A percentile compares a stretch with the other conserved stretches of the same genome.
phyloP scores from a whole-genome alignment of 2,888 invertebrate genomes.

The Scelioninae gen. 1 region DNA sequence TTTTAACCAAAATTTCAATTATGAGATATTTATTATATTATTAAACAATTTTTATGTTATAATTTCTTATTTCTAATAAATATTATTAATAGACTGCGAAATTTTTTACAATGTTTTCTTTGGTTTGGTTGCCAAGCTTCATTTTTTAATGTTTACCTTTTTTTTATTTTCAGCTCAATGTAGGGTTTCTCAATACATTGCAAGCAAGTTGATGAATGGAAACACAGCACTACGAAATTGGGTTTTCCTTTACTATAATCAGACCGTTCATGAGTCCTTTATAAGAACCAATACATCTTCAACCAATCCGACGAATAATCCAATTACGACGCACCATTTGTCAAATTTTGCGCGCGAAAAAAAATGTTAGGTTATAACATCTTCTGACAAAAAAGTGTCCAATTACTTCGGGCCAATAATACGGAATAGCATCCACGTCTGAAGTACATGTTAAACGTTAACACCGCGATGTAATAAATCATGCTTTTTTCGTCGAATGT shows the following conservation, averaged over 20 bases:
- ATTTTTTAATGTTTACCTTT: too few species aligned
- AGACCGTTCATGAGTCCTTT: conserved; percentile 32
- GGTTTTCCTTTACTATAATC: conserved; percentile 35
- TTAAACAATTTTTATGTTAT: too few species aligned
- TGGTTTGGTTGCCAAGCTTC: too few species aligned
- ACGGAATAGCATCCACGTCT: conserved; percentile 25
- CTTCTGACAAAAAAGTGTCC: conserved; percentile 14
- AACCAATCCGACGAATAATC: conserved; percentile 29
- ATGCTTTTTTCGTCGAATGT: conserved; percentile 8
- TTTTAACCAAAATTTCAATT: too few species aligned
- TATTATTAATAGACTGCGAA: too few species aligned
- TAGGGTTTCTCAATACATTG: conserved; percentile 28
- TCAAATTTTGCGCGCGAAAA: conserved; percentile 10
- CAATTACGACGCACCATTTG: conserved; percentile 30
- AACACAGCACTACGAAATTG: conserved; percentile 24
- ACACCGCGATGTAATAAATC: conserved; percentile 21
- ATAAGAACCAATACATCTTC: conserved; percentile 43
- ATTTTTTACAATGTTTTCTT: too few species aligned
- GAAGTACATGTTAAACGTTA: conserved; percentile 24
- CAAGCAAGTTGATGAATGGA: conserved; percentile 29
- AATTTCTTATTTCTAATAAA: too few species aligned
- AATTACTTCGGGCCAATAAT: conserved; percentile 35
- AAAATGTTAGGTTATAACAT: conserved; percentile 26
- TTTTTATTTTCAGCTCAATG: too few species aligned
- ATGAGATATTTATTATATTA: too few species aligned